Base-by-base conservation (phyloP, 30 jellyfish, hydroid and myxozoan species). In the Phacellophora camtschatica region DNA sequence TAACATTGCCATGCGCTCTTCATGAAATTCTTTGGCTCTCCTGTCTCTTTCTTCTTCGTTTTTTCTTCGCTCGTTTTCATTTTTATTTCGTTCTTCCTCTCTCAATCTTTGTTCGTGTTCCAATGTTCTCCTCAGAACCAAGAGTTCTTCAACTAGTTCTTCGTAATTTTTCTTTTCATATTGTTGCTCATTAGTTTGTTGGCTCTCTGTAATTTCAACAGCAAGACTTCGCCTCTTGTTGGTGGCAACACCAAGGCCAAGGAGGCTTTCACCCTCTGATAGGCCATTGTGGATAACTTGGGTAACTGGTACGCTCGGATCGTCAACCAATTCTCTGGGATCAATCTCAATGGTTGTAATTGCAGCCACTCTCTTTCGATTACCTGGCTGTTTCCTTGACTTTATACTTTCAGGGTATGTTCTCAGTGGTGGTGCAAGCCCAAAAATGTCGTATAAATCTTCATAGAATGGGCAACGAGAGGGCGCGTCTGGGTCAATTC, bases 1-100 rank as follows among this genome's bases (percentile, higher is more conserved):
- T 22, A 80, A 57, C 91, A 80, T 80, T 15, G 91, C 91, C 91
- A 80, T 80, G 49, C 91, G 49, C 61, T 80, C 91, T 55, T 80
- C 91, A 56, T 80, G 91, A 43, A 80, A 80, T 54, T 80, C 91
- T 66, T 58, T 64, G 0, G 91, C 91, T 57, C 91, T 49, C 39
- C 82, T 80, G 68, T 80, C 91, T 25, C 91, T 45, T 43, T 80
- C 91, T 28, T 80, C 91, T 30, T 80, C 91, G 24, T 80, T 6
- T 51, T 80, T 80, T 50, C 63, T 48, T 32, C 86, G 31, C 35
- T 80, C 91, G 36, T 80, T 84, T 41, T 80, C 91, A 13, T 67
- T 39, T 39, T 65, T 80, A 25, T 80, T 80, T 51, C 83, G 65
- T 42, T 80, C 91, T 41, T 80, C 91, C 4, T 80, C 91, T 41